Conservation (phyloP, 2,113 vertebrate genomes). For the Ptyas mucosa region DNA sequence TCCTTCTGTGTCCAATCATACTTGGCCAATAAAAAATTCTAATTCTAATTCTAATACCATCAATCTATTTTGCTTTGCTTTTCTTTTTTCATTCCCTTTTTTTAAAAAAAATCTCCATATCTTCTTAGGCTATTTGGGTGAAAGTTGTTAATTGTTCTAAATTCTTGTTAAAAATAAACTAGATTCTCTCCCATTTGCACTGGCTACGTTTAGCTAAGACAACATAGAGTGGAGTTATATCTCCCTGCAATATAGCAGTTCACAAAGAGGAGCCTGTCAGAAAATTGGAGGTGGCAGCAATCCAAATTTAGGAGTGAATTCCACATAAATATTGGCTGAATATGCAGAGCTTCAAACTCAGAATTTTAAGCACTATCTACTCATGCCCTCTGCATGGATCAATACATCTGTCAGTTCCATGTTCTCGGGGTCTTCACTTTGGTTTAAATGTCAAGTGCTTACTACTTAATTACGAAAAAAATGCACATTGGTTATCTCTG, state of each 20-base stretch:
- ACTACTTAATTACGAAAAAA: background rate
- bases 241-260: background rate
- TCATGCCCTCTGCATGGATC: background rate
- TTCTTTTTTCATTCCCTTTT: background rate
- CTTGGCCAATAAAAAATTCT: too few relatives aligned
- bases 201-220: background rate
- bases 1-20: too few relatives aligned
- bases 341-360: background rate
- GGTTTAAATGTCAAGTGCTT: background rate
- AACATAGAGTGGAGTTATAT: background rate
- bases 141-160: background rate
- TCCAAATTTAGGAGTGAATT: background rate
- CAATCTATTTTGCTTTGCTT: background rate
- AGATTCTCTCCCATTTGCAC: background rate
- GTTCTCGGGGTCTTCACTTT: background rate
- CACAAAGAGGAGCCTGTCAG: background rate
- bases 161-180: background rate
- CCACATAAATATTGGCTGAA: background rate
- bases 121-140: background rate
- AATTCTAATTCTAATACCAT: background rate
- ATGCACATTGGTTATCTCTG: background rate
- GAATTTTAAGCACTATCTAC: background rate
- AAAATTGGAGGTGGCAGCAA: background rate
- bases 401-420: background rate
- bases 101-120: background rate